phyloP scores from a whole-genome alignment of 2,113 vertebrate species.

The Solea solea region DNA sequence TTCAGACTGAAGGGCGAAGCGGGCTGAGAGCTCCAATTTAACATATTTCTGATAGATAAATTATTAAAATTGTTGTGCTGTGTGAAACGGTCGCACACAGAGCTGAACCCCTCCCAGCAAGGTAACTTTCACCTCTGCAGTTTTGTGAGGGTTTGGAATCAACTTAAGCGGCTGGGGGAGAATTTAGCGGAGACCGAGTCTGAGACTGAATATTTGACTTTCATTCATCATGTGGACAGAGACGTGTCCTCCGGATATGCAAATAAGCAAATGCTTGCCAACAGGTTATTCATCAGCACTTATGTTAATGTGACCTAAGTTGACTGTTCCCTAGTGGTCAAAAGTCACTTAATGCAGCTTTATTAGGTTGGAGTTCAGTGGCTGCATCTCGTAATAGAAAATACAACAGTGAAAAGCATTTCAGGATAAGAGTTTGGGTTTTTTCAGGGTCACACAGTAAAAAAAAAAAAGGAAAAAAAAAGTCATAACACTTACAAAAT shows the following conservation, averaged over 20 bases:
- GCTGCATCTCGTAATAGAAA: not conserved
- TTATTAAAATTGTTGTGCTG: not conserved
- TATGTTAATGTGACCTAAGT: not conserved
- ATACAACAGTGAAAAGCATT: not conserved
- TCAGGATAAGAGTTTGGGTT: not conserved
- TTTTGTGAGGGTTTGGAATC: not conserved
- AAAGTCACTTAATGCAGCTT: conserved; percentile 36
- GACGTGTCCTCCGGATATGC: not conserved
- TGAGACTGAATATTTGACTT: not conserved
- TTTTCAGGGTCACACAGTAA: no score
- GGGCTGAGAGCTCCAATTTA: conserved; percentile 15
- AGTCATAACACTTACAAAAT: no score
- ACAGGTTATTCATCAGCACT: not conserved
- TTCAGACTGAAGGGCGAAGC: not conserved
- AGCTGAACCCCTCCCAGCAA: not conserved
- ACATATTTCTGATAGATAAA: conserved; percentile 6
- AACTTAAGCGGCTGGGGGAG: not conserved
- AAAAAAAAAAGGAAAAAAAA: no score
- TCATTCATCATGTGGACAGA: not conserved
- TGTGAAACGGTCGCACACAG: not conserved
- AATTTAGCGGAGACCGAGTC: not conserved
- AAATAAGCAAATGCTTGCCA: not conserved
- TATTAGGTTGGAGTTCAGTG: not conserved
- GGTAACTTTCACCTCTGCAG: not conserved
- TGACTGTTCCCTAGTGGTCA: conserved; percentile 42